These are phyloP conservation scores for Fragum sueziense DNA, from an alignment of 2,888 invertebrate genomes.

Conservation along the genomic window DNA sequence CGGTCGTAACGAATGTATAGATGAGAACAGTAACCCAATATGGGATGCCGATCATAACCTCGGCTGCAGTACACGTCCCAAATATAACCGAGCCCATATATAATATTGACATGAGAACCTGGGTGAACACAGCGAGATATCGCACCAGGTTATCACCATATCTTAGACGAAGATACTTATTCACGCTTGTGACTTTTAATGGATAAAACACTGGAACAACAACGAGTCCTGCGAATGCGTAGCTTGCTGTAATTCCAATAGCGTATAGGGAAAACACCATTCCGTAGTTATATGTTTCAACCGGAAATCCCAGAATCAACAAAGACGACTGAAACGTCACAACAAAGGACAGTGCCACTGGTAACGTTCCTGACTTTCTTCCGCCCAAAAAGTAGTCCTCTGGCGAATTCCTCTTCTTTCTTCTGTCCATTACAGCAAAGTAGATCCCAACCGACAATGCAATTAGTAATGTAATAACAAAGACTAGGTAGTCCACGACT, in stretches of 20 bases:
- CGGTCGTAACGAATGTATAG: constrained; percentile 34
- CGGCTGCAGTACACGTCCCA: constrained; percentile 34
- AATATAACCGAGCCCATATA: no score
- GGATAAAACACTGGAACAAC: no score
- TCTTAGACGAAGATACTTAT: no score
- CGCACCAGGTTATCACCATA: no score
- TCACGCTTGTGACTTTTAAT: no score
- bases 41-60: constrained; percentile 31
- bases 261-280: background rate
- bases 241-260: background rate
- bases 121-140: no score
- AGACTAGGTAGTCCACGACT: background rate
- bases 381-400: background rate
- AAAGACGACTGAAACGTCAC: constrained; percentile 2
- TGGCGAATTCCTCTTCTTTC: background rate
- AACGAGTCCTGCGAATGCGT: constrained; percentile 17
- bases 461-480: background rate
- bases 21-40: constrained; percentile 40
- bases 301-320: background rate
- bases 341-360: background rate
- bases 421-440: background rate
- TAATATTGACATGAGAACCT: no score
- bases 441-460: background rate
- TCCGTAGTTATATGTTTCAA: constrained; percentile 19
- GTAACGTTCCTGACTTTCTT: background rate